Evolutionary conservation across 2,113 vertebrate species (phyloP).

Genomic region (Tachysurus vachellii): DNA sequence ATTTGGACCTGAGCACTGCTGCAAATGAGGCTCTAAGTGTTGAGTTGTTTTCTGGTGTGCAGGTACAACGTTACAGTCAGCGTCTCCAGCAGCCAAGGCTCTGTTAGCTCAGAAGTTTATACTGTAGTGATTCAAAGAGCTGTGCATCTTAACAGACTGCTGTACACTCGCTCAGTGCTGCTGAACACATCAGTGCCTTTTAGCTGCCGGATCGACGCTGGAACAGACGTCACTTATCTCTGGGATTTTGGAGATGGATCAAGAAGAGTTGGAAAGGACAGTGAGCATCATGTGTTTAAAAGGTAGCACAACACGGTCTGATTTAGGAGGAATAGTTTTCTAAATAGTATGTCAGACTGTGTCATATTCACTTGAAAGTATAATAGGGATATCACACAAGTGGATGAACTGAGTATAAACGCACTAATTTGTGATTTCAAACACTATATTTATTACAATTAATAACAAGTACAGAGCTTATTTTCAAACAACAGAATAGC

Average conservation of each 20-base stretch:
- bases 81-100: constrained; percentile 53
- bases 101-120: constrained; percentile 64
- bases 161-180: constrained; percentile 68
- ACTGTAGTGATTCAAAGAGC: constrained; percentile 69
- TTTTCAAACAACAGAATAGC: not conserved
- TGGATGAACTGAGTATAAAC: not conserved
- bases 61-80: constrained; percentile 74
- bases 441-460: not conserved
- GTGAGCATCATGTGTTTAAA: constrained; percentile 67
- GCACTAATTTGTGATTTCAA: not conserved
- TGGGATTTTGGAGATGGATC: constrained; percentile 83
- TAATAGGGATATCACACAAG: not conserved
- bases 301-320: constrained; percentile 59
- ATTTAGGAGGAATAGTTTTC: not conserved
- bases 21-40: not conserved
- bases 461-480: not conserved
- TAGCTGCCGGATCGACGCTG: constrained; percentile 72
- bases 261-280: constrained; percentile 57
- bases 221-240: constrained; percentile 69
- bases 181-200: constrained; percentile 67
- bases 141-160: constrained; percentile 72
- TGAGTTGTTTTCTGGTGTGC: not conserved
- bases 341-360: not conserved
- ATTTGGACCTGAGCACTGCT: not conserved
- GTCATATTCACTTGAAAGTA: not conserved